These are phyloP conservation scores for Styela plicata DNA, from an alignment of 23 tunicate genomes.

Conservation along the genomic window DNA sequence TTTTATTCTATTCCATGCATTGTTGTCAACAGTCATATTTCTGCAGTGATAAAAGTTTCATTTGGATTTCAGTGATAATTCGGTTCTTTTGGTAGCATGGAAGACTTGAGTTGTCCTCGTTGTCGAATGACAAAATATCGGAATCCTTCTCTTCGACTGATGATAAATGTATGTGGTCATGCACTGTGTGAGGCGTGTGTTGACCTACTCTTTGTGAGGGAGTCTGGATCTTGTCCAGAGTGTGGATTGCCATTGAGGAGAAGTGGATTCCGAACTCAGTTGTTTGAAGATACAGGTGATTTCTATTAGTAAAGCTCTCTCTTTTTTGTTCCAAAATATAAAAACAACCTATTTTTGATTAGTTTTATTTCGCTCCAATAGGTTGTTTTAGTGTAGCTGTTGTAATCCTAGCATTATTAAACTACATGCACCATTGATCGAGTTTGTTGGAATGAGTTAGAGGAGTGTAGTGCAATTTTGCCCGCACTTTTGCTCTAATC, in stretches of 20 bases:
- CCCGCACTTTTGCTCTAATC: too few species aligned
- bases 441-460: too few species aligned
- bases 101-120: slow-evolving; percentile 84
- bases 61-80: too few species aligned
- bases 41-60: too few species aligned
- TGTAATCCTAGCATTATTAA: too few species aligned
- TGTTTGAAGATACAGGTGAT: slow-evolving; percentile 79
- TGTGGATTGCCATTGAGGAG: slow-evolving; percentile 64
- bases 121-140: slow-evolving; percentile 87
- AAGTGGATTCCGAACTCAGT: slow-evolving; percentile 73
- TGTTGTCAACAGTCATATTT: background rate
- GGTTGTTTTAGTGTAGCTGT: too few species aligned
- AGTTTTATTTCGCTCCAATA: too few species aligned
- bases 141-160: slow-evolving; percentile 56
- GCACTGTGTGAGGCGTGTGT: slow-evolving; percentile 87
- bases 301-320: too few species aligned
- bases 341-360: too few species aligned
- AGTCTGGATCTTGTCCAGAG: slow-evolving; percentile 77
- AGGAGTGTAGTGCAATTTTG: too few species aligned
- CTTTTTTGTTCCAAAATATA: too few species aligned
- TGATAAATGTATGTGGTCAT: slow-evolving; percentile 93
- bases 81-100: slow-evolving; percentile 34
- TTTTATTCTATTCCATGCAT: background rate
- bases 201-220: slow-evolving; percentile 56
- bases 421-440: too few species aligned